These are phyloP conservation scores for Tragelaphus oryx DNA, from an alignment of 2,797 vertebrate genomes.

Conservation along the genomic window DNA sequence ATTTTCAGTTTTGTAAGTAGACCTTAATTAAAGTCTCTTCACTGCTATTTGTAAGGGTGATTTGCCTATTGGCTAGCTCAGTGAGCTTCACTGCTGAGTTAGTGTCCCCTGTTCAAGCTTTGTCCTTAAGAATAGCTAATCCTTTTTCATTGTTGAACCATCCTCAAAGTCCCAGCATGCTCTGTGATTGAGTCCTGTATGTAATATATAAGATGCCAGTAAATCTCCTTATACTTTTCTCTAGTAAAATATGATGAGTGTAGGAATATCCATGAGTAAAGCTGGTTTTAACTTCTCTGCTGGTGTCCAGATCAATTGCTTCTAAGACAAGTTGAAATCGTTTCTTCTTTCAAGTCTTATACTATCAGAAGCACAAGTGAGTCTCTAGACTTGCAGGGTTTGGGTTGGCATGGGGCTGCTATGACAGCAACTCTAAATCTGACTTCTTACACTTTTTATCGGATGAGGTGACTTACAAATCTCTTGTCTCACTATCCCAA, in stretches of 20 bases:
- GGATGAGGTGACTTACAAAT: neutral
- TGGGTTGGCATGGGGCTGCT: neutral
- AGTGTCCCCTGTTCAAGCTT: neutral
- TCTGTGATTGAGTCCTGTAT: neutral
- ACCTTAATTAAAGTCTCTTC: constrained; percentile 18
- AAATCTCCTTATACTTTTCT: constrained; percentile 1
- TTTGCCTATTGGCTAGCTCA: neutral
- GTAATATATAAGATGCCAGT: neutral
- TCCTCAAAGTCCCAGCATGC: neutral
- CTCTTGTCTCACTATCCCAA: constrained; percentile 2
- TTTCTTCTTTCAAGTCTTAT: constrained; percentile 31
- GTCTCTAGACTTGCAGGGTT: neutral
- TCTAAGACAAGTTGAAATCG: constrained; percentile 40
- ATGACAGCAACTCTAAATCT: constrained; percentile 28
- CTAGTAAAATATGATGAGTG: neutral
- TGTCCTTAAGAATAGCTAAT: constrained; percentile 5
- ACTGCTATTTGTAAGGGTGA: neutral
- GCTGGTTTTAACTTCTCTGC: neutral
- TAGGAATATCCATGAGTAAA: constrained; percentile 9
- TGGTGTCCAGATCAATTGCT: constrained; percentile 36
- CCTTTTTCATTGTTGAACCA: neutral
- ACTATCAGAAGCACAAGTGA: neutral
- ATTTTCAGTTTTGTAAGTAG: constrained; percentile 22
- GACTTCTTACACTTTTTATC: constrained; percentile 21
- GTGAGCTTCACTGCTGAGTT: neutral